These are phyloP conservation scores for Punctoribates punctum DNA, from an alignment of 2,888 invertebrate species.

Conservation along the genomic window DNA sequence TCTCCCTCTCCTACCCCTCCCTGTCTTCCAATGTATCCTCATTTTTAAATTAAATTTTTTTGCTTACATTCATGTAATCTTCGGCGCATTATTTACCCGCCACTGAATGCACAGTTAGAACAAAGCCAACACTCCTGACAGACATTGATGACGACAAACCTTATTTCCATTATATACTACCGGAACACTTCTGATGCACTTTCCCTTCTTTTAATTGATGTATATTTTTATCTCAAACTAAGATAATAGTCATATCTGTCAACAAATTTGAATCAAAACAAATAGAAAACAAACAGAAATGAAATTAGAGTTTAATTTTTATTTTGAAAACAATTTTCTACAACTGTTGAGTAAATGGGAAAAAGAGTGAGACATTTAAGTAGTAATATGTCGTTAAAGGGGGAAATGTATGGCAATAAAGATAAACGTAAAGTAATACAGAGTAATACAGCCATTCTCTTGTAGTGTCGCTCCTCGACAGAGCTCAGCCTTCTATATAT, in stretches of 20 bases:
- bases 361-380: conserved; percentile 25
- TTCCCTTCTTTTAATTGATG: too few species aligned
- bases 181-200: too few species aligned
- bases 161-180: too few species aligned
- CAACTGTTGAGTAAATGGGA: conserved; percentile 17
- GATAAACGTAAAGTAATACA: conserved; percentile 30
- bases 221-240: too few species aligned
- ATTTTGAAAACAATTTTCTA: not conserved
- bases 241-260: too few species aligned
- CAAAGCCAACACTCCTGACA: not conserved
- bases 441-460: not conserved
- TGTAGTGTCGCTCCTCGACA: not conserved
- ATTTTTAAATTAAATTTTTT: conserved; percentile 30
- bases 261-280: too few species aligned
- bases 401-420: conserved; percentile 29
- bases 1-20: conserved; percentile 23
- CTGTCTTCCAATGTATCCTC: conserved; percentile 24
- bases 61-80: conserved; percentile 31
- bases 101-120: conserved; percentile 7
- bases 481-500: not conserved
- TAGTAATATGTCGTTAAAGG: conserved; percentile 10
- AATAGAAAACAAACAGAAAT: too few species aligned
- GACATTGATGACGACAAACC: not conserved
- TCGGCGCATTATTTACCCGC: conserved; percentile 23
- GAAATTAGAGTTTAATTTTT: not conserved